These are phyloP conservation scores for Pomatorhinus ruficollis DNA, from an alignment of 2,113 vertebrate genomes.

Conservation along the genomic window DNA sequence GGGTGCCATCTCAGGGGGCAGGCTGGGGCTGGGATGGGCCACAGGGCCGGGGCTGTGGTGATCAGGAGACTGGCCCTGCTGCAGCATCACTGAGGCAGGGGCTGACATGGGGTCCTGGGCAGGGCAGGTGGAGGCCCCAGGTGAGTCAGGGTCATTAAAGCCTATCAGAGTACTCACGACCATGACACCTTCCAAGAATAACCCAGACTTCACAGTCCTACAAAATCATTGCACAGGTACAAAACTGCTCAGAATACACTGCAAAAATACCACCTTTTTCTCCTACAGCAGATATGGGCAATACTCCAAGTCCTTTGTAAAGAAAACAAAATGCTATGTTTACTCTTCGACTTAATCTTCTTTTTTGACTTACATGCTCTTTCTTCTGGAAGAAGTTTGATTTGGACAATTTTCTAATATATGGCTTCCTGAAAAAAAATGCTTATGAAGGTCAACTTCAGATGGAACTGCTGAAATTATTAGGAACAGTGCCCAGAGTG, in stretches of 20 bases:
- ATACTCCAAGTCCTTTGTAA: not conserved
- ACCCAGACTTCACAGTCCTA: not conserved
- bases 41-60: not conserved
- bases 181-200: not conserved
- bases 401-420: not conserved
- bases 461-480: not conserved
- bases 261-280: not conserved
- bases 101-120: not conserved
- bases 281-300: not conserved
- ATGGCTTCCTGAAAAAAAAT: not conserved
- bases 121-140: not conserved
- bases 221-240: not conserved
- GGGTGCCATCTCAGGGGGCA: not conserved
- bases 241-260: not conserved
- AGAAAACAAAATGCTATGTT: not conserved
- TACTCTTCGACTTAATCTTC: not conserved
- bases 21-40: not conserved
- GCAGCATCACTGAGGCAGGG: fast-evolving
- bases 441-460: not conserved
- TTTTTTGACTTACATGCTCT: not conserved
- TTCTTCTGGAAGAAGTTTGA: not conserved
- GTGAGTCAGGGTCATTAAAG: not conserved
- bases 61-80: not conserved
- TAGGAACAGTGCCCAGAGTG: not conserved
- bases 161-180: not conserved